These are phyloP conservation scores for Dicaeum eximium DNA, from an alignment of 2,113 vertebrate genomes.

Conservation along the genomic window DNA sequence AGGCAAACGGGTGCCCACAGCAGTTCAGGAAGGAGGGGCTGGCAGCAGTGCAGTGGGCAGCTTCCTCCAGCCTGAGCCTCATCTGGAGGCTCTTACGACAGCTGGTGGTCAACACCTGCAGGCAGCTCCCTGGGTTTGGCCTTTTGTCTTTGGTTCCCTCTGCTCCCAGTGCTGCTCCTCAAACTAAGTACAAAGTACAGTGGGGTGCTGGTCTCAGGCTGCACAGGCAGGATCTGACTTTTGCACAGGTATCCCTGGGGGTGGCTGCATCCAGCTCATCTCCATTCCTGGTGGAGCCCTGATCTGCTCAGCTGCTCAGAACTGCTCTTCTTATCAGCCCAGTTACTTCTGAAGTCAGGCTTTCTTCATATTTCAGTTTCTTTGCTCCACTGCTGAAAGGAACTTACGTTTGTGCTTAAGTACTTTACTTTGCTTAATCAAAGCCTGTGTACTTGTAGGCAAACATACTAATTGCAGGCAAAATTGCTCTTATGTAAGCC, in stretches of 20 bases:
- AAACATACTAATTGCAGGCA: slow-evolving; percentile 32
- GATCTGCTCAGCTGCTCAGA: neutral
- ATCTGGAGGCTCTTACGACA: neutral
- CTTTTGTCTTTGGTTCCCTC: neutral
- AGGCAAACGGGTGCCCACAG: neutral
- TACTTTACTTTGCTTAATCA: slow-evolving; percentile 32
- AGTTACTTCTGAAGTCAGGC: neutral
- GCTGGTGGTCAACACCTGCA: neutral
- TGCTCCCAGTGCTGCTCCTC: neutral
- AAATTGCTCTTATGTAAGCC: slow-evolving; percentile 20
- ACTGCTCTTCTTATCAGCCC: neutral
- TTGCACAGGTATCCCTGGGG: neutral
- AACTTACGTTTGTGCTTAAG: neutral
- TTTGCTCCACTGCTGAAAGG: neutral
- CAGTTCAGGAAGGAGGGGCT: neutral
- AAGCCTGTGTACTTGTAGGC: slow-evolving; percentile 17
- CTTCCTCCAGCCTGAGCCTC: neutral
- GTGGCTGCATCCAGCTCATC: neutral
- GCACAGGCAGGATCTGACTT: neutral
- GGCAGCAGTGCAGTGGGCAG: neutral
- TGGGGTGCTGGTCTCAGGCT: neutral
- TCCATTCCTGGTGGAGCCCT: neutral
- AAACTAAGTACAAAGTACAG: neutral
- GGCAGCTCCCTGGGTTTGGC: neutral
- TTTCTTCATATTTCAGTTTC: neutral